Evolutionary conservation across 2,797 vertebrate genomes (phyloP).

Genomic region (Masticophis lateralis): DNA sequence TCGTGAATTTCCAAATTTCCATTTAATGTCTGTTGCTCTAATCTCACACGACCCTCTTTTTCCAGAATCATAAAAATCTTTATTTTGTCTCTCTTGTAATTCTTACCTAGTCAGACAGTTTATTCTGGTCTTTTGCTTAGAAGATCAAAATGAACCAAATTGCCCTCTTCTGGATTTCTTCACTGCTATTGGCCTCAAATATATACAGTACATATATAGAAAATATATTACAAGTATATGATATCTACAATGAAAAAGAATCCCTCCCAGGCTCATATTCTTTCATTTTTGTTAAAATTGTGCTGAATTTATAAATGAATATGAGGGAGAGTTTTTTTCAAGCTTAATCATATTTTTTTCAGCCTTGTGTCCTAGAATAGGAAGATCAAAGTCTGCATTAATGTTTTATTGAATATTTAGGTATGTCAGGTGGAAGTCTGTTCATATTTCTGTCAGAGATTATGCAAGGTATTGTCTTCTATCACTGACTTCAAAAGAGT

Average conservation of each 20-base stretch:
- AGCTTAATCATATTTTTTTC: slow-evolving; percentile 3
- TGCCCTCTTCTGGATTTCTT: background rate
- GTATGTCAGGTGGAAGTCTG: slow-evolving; percentile 47
- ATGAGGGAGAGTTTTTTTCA: background rate
- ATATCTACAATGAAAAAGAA: background rate
- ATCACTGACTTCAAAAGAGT: slow-evolving; percentile 31
- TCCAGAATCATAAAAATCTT: background rate
- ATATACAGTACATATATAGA: background rate
- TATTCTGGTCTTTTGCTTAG: background rate
- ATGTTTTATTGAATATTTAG: slow-evolving; percentile 34
- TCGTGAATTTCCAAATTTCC: background rate
- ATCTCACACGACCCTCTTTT: background rate
- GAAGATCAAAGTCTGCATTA: slow-evolving; percentile 53
- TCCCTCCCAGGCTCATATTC: background rate
- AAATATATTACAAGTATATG: background rate
- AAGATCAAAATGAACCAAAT: background rate
- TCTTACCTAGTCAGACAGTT: background rate
- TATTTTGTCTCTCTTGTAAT: background rate
- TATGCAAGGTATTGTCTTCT: slow-evolving; percentile 41
- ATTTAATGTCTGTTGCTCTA: background rate
- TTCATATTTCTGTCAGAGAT: slow-evolving; percentile 1
- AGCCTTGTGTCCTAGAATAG: background rate
- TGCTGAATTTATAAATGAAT: slow-evolving; percentile 27
- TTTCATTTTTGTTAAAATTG: slow-evolving; percentile 13
- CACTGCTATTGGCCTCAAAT: background rate